phyloP scores from a whole-genome alignment of 1,140 invertebrate genomes.

The Saxidomus purpurata region DNA sequence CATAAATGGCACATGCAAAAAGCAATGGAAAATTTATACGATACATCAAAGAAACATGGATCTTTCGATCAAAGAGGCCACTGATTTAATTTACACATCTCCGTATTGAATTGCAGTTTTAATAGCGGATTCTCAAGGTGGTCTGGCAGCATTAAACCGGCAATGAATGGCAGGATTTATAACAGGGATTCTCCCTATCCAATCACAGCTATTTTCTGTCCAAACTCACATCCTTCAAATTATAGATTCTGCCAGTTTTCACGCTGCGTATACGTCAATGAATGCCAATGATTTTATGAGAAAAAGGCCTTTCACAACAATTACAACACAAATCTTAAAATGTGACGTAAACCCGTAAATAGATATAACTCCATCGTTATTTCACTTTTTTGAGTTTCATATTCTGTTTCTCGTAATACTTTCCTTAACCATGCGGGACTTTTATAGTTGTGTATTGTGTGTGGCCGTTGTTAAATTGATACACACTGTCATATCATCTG shows the following conservation, averaged over 20 bases:
- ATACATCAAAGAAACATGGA: constrained; percentile 54
- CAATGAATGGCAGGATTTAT: constrained; percentile 22
- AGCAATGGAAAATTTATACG: constrained; percentile 63
- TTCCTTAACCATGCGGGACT: neutral
- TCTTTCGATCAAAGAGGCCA: constrained; percentile 44
- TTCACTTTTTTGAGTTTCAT: constrained; percentile 13
- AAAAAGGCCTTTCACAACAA: constrained; percentile 24
- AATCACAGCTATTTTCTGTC: neutral
- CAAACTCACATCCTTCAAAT: neutral
- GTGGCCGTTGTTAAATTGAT: constrained; percentile 52
- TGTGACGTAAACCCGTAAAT: too few species aligned
- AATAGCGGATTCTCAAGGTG: constrained; percentile 62
- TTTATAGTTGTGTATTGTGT: constrained; percentile 36
- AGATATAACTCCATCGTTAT: constrained; percentile 34
- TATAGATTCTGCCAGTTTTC: neutral
- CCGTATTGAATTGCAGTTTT: constrained; percentile 61
- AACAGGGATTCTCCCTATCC: neutral
- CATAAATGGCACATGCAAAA: constrained; percentile 70
- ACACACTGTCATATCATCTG: constrained; percentile 36
- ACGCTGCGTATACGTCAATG: constrained; percentile 6
- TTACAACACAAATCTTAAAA: constrained; percentile 21
- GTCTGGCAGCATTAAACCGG: constrained; percentile 37
- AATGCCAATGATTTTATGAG: neutral
- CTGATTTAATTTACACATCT: constrained; percentile 67
- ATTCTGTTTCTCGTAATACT: constrained; percentile 42